Conservation (phyloP, 2,888 invertebrate species). For the Cheilosia vulpina region DNA sequence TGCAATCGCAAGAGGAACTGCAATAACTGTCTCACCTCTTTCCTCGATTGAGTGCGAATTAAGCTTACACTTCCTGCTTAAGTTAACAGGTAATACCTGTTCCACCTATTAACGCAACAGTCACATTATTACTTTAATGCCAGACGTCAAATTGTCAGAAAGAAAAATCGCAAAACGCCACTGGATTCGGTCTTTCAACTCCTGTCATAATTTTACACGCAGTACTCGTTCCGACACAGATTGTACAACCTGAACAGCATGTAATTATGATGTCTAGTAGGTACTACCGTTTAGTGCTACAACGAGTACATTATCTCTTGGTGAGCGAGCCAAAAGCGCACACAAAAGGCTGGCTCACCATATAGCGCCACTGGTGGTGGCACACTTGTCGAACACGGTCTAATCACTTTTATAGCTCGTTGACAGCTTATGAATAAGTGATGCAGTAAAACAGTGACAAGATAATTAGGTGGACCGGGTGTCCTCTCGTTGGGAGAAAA, state of each 20-base stretch:
- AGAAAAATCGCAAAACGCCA: background rate
- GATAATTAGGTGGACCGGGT: constrained; percentile 56
- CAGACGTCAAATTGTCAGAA: background rate
- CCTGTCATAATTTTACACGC: constrained; percentile 24
- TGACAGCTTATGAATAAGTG: constrained; percentile 61
- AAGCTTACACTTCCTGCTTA: no score
- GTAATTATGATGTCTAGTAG: constrained; percentile 13
- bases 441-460: constrained; percentile 47
- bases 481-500: constrained; percentile 39
- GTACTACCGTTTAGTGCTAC: constrained; percentile 5
- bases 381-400: constrained; percentile 56
- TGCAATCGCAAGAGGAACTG: no score
- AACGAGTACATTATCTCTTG: background rate
- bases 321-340: constrained; percentile 3
- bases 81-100: no score
- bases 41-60: no score
- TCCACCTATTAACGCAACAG: no score
- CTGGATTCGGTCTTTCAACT: background rate
- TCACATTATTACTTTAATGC: background rate
- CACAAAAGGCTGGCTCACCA: constrained; percentile 8
- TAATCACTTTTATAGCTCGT: constrained; percentile 53
- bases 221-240: background rate
- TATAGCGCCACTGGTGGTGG: constrained; percentile 18
- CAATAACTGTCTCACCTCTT: no score
- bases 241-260: constrained; percentile 11